These are phyloP conservation scores for Diploscapter pachys DNA, from an alignment of 1,140 invertebrate species.

Conservation along the genomic window DNA sequence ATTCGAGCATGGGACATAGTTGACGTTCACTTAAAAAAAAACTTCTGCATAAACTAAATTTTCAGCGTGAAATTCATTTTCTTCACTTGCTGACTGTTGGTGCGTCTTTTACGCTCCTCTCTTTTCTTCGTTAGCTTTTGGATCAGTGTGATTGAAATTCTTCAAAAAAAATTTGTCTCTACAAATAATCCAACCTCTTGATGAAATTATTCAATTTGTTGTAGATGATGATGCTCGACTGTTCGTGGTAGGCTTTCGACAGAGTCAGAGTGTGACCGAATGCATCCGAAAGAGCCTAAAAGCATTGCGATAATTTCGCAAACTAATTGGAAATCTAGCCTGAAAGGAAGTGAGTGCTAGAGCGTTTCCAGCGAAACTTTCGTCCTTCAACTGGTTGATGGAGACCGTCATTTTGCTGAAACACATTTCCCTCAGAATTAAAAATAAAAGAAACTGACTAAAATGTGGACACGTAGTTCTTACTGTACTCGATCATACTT, in stretches of 20 bases:
- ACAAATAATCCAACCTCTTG: slow-evolving; percentile 42
- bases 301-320: neutral
- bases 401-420: slow-evolving; percentile 37
- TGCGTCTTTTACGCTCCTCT: slow-evolving; percentile 2
- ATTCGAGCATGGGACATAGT: too few relatives aligned
- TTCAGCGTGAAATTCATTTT: slow-evolving; percentile 5
- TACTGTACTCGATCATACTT: slow-evolving; percentile 36
- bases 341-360: slow-evolving; percentile 25
- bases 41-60: too few relatives aligned
- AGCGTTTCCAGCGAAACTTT: slow-evolving; percentile 25
- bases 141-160: slow-evolving; percentile 10
- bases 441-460: slow-evolving; percentile 29
- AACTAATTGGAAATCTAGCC: neutral
- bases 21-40: too few relatives aligned
- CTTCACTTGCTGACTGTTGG: slow-evolving; percentile 11
- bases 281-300: slow-evolving; percentile 45
- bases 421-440: neutral
- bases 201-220: slow-evolving; percentile 39
- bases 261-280: slow-evolving; percentile 50
- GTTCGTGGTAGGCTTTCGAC: slow-evolving; percentile 48
- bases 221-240: slow-evolving; percentile 42
- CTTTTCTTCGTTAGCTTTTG: slow-evolving; percentile 20
- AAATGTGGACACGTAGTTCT: slow-evolving; percentile 34
- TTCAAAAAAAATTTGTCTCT: slow-evolving; percentile 12
- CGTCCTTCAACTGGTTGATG: slow-evolving; percentile 36